These are phyloP conservation scores for Pachyseris speciosa DNA, from an alignment of 64 coral and sea anemone genomes.

Conservation along the genomic window DNA sequence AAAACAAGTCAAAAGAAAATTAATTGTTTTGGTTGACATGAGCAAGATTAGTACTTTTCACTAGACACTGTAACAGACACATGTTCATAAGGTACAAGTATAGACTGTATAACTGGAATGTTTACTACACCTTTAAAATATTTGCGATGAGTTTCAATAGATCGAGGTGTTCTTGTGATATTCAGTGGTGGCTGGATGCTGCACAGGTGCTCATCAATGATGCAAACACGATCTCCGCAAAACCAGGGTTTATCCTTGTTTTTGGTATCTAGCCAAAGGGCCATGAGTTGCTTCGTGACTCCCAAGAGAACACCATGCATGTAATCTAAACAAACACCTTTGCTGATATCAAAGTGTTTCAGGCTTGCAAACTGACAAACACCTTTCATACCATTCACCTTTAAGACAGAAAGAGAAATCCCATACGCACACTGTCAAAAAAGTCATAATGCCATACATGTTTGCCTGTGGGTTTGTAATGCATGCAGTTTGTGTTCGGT, in stretches of 20 bases:
- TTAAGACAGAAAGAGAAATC: background rate
- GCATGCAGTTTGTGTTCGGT: background rate
- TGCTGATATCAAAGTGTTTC: background rate
- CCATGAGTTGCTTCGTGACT: constrained; percentile 17
- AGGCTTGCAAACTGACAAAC: constrained; percentile 31
- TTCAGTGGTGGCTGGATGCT: constrained; percentile 20
- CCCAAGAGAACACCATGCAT: constrained; percentile 54
- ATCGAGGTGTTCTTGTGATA: constrained; percentile 49
- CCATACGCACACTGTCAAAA: background rate
- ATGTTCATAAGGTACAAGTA: background rate
- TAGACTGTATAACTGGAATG: background rate
- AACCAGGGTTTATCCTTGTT: background rate
- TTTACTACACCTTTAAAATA: constrained; percentile 36
- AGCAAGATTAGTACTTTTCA: too few relatives aligned
- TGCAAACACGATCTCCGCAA: background rate
- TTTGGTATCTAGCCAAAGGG: constrained; percentile 26
- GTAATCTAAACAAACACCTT: constrained; percentile 36
- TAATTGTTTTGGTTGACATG: too few relatives aligned
- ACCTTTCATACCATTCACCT: constrained; percentile 32
- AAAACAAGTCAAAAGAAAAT: too few relatives aligned
- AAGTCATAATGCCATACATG: background rate
- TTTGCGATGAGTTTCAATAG: constrained; percentile 28
- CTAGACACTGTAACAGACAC: too few relatives aligned
- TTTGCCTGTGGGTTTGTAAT: too few relatives aligned
- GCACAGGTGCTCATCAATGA: constrained; percentile 14